Conservation (phyloP, 2,113 vertebrate species). For the Trichechus manatus region DNA sequence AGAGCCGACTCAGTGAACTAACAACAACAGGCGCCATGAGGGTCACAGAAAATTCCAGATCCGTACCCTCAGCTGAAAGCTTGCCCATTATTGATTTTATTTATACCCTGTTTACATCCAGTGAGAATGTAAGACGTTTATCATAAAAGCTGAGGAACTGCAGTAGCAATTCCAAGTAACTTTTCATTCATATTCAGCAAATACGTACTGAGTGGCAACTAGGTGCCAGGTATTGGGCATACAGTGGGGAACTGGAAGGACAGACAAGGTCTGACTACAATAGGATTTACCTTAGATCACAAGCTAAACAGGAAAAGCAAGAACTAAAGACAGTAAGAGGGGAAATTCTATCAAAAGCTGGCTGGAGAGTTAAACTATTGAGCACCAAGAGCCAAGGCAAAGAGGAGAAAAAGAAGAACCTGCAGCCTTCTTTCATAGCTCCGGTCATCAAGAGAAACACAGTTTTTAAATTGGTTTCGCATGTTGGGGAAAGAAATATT, state of each 20-base stretch:
- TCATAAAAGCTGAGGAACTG: background rate
- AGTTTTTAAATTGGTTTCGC: background rate
- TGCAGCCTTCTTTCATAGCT: background rate
- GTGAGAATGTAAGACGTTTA: background rate
- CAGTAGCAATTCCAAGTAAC: background rate
- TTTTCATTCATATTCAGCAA: background rate
- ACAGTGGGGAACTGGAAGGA: background rate
- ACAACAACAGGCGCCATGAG: background rate
- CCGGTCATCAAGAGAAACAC: background rate
- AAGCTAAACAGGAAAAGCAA: background rate
- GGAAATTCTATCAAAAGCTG: background rate
- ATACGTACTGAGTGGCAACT: background rate
- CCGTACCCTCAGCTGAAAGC: background rate
- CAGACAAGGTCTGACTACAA: background rate
- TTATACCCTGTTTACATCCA: background rate
- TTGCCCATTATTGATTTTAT: background rate
- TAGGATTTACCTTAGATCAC: background rate
- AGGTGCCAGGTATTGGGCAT: background rate
- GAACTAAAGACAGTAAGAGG: background rate
- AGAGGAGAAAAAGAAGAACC: background rate
- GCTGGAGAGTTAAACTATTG: background rate
- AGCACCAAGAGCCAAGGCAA: background rate
- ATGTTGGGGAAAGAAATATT: background rate
- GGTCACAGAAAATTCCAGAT: conserved; percentile 32
- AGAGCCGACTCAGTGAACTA: no score